These are phyloP conservation scores for Tethea ocularis DNA, from an alignment of 2,888 invertebrate species.

Conservation along the genomic window DNA sequence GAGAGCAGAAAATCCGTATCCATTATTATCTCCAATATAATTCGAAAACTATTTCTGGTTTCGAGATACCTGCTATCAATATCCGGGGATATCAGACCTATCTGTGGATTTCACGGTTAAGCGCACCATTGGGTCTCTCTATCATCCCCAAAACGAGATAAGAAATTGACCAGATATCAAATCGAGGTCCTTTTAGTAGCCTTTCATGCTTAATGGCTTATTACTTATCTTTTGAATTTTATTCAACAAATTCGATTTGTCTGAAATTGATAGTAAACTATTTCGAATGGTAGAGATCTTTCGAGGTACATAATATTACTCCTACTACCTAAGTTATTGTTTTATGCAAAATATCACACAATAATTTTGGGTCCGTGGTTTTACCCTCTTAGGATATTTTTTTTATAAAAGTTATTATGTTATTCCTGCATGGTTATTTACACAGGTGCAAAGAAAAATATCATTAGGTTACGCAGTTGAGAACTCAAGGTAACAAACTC, in stretches of 20 bases:
- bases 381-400: too few species aligned
- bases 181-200: slow-evolving; percentile 54
- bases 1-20: slow-evolving; percentile 43
- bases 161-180: slow-evolving; percentile 74
- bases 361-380: too few species aligned
- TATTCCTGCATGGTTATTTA: too few species aligned
- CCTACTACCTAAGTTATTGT: too few species aligned
- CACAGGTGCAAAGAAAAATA: too few species aligned
- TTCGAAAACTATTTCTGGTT: slow-evolving; percentile 68
- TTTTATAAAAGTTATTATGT: too few species aligned
- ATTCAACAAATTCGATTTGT: slow-evolving; percentile 16
- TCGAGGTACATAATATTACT: too few species aligned
- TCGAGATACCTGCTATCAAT: slow-evolving; percentile 76
- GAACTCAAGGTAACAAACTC: too few species aligned
- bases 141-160: slow-evolving; percentile 72
- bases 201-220: slow-evolving; percentile 43
- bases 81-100: slow-evolving; percentile 71
- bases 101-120: slow-evolving; percentile 80
- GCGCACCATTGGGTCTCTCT: slow-evolving; percentile 72
- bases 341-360: too few species aligned
- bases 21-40: slow-evolving; percentile 60
- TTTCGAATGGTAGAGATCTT: not conserved
- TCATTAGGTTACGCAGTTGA: too few species aligned
- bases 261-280: slow-evolving; percentile 15
- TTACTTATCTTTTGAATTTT: slow-evolving; percentile 37